Percentiles rank a stretch among this genome's conserved stretches.
These are phyloP conservation scores for Ariolimax columbianus DNA, from an alignment of 2,888 invertebrate species.

Conservation along the genomic window DNA sequence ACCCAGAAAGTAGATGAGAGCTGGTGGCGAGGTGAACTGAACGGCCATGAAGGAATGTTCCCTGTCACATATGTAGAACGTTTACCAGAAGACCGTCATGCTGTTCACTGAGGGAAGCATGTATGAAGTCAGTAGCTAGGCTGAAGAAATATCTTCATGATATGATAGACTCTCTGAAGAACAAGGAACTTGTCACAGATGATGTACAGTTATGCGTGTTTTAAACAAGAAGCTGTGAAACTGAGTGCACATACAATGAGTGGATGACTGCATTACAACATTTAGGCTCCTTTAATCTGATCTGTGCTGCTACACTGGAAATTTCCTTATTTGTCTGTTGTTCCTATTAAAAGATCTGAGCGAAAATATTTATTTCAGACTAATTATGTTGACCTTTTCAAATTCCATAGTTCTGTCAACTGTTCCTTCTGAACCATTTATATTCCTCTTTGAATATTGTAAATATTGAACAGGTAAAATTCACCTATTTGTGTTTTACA, in stretches of 20 bases:
- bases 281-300: background rate
- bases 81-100: slow-evolving; percentile 1
- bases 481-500: background rate
- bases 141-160: background rate
- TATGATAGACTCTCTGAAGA: background rate
- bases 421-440: background rate
- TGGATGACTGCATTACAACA: background rate
- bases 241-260: no score
- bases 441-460: background rate
- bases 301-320: background rate
- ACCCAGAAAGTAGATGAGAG: slow-evolving; percentile 93
- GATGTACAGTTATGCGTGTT: background rate
- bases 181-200: background rate
- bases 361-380: background rate
- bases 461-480: background rate
- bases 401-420: background rate
- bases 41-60: slow-evolving; percentile 87
- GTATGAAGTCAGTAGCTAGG: background rate
- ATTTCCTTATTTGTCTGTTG: background rate
- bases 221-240: background rate
- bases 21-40: slow-evolving; percentile 89
- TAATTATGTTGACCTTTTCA: background rate
- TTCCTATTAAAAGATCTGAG: background rate
- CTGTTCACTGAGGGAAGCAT: background rate
- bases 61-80: slow-evolving; percentile 94